phyloP scores from a whole-genome alignment of 2,797 vertebrate species.

The Babyrousa celebensis region DNA sequence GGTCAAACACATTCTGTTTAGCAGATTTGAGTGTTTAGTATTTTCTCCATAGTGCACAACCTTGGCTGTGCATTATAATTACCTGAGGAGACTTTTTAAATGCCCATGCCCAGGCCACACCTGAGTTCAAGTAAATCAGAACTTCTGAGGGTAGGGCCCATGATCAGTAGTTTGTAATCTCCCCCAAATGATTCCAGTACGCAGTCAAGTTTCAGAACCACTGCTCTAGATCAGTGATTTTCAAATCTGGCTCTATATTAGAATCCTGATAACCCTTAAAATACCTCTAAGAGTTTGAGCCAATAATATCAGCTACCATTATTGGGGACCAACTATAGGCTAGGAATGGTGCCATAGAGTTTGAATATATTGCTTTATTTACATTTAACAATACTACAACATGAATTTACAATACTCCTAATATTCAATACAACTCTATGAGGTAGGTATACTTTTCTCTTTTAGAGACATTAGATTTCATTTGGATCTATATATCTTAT shows the following conservation, averaged over 20 bases:
- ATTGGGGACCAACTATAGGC: not conserved
- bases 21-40: not conserved
- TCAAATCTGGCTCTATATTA: not conserved
- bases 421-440: not conserved
- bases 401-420: not conserved
- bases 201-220: not conserved
- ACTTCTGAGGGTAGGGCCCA: not conserved
- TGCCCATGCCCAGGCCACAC: not conserved
- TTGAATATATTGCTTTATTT: conserved; percentile 23
- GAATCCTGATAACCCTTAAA: not conserved
- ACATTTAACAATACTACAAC: conserved; percentile 11
- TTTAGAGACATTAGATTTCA: not conserved
- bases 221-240: not conserved
- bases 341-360: not conserved
- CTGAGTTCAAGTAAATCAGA: not conserved
- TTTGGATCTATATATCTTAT: not conserved
- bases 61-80: not conserved
- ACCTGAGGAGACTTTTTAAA: not conserved
- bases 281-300: not conserved
- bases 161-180: conserved; percentile 27
- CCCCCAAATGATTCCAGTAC: not conserved
- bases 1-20: not conserved
- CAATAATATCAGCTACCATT: not conserved
- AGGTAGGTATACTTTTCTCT: not conserved
- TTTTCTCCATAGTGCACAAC: not conserved